Conservation (phyloP, 2,888 invertebrate species). For the Apamea monoglypha region DNA sequence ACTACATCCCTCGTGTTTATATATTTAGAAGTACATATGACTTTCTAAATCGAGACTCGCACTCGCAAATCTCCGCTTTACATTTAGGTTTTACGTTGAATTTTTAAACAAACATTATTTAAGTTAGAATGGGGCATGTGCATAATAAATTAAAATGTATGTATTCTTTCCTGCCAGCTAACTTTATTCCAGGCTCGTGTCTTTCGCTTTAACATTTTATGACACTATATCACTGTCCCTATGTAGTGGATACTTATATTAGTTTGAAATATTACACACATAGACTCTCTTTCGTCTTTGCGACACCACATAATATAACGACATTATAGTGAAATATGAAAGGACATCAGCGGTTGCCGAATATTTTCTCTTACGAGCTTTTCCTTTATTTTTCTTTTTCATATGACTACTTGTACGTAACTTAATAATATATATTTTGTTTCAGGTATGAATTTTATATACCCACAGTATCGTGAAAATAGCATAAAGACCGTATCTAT, state of each 20-base stretch:
- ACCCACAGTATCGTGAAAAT: constrained; percentile 18
- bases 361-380: constrained; percentile 58
- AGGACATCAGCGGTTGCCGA: constrained; percentile 61
- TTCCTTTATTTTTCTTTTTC: constrained; percentile 54
- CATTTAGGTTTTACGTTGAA: constrained; percentile 52
- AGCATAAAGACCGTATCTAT: background rate
- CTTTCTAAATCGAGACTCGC: constrained; percentile 54
- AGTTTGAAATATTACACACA: constrained; percentile 53
- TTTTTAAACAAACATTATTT: constrained; percentile 54
- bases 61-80: constrained; percentile 40
- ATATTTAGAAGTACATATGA: constrained; percentile 56
- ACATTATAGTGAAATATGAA: constrained; percentile 68
- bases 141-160: constrained; percentile 57
- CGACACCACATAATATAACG: constrained; percentile 61
- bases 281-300: constrained; percentile 50
- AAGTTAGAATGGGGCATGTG: constrained; percentile 55
- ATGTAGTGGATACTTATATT: constrained; percentile 42
- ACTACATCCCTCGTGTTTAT: constrained; percentile 55
- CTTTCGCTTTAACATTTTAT: constrained; percentile 42
- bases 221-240: constrained; percentile 48
- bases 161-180: constrained; percentile 51
- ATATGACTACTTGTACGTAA: constrained; percentile 46
- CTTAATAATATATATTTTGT: constrained; percentile 60
- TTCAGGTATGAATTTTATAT: constrained; percentile 58
- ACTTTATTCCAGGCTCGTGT: constrained; percentile 46